Evolutionary conservation across 2,797 vertebrate genomes (phyloP).

Genomic region (Schizopygopsis pylzovi): DNA sequence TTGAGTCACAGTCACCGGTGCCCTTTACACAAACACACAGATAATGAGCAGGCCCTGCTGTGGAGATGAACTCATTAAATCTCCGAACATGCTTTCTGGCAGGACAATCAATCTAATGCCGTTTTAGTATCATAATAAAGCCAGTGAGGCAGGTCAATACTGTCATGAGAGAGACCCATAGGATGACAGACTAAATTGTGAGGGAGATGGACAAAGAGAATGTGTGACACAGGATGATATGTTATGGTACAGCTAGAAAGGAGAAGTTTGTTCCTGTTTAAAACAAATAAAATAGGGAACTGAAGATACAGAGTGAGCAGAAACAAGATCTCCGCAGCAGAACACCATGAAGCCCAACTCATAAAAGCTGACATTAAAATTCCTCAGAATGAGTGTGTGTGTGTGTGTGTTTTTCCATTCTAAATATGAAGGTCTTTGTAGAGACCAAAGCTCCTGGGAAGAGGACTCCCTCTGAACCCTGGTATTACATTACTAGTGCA

Average conservation of each 20-base stretch:
- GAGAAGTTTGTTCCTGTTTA: neutral
- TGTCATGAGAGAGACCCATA: neutral
- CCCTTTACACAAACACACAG: conserved; percentile 27
- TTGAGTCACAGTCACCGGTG: conserved; percentile 4
- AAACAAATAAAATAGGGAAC: conserved; percentile 14
- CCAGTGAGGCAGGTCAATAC: neutral
- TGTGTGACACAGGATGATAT: neutral
- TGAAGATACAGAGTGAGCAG: neutral
- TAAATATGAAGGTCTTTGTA: conserved; percentile 13
- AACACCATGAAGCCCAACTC: conserved; percentile 31
- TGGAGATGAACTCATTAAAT: conserved; percentile 10
- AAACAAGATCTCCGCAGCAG: conserved; percentile 31
- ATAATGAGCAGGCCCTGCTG: conserved; percentile 23
- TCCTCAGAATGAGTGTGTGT: conserved; percentile 22
- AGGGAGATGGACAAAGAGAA: neutral
- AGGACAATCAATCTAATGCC: neutral
- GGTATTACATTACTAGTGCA: neutral
- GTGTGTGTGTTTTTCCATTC: conserved; percentile 20
- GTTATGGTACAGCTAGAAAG: neutral
- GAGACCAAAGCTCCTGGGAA: neutral
- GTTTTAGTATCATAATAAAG: conserved; percentile 27
- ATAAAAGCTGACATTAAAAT: conserved; percentile 57
- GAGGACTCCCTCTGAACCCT: conserved; percentile 14
- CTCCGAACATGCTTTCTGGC: neutral
- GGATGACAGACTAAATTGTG: neutral